Base-by-base conservation (phyloP, 2,888 invertebrate species). In the Pharmacophagus antenor region DNA sequence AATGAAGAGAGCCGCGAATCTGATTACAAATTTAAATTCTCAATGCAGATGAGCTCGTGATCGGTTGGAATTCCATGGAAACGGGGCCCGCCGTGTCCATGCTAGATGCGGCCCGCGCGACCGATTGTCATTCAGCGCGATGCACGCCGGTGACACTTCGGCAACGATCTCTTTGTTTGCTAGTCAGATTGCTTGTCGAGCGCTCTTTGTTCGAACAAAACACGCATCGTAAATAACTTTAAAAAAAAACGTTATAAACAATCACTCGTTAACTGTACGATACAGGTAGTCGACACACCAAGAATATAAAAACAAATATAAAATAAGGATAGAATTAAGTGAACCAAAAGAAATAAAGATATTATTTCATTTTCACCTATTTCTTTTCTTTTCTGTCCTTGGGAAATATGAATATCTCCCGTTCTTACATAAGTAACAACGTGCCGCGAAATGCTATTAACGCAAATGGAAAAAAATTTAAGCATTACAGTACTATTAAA, bases 11-110 rank as follows among this genome's bases (percentile, higher is more conserved):
- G 70, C 73, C 71, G 80, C 76, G 76, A 81, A 80, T 79, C 80
- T 80, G 79, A 88, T 88, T 88, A 84, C 79, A 84, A 85, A 85
- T 81, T 81, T 76, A 79, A 87, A 88, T 87, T 76, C 67, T 73
- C 67, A 72, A 84, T 86, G 84, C 78, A 87, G 84, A 85, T 85
- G 82, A 81, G 80, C 55, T 64, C 68, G 70, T 71, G 70, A 73
- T 68, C 70, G 70, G 74, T 77, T 82, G 76, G 77, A 79, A 77
- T 77, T 81, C 80, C 74, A 80, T 80, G 83, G 74, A 82, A 81
- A 79, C 65, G 76, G 67, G 77, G 76, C 65, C n/a, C 77, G 73
- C 69, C 77, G 77, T 75, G 80, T 77, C 74, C 79, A 71, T 71
- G 79, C 77, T 70, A 69, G 60, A 56, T 25, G 66, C 54, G 67